Evolutionary conservation across 92 coral and sea anemone genomes (phyloP), one percentile per base, ranked within the genome.

Genomic region (Paragorgia papillata): DNA sequence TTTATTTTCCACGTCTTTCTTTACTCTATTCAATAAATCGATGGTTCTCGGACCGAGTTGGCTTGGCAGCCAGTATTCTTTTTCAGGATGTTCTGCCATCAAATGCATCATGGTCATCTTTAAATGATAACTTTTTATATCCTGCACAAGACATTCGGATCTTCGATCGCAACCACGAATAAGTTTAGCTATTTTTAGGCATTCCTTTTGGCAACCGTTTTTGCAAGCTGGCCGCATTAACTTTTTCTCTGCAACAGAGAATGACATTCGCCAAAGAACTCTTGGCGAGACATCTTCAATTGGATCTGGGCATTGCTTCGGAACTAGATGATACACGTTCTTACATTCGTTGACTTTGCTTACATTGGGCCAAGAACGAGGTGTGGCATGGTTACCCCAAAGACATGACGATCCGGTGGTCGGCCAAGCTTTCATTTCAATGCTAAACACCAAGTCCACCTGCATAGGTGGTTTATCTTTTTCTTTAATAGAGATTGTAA

Each of bases 231-330:
- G 55, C 21, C 24, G 18, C 10, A 79, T 62, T 25, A 79, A 71
- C 7, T 54, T 18, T 28, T 51, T 55, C 68, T 79, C 84, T 12
- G 84, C 84, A 18, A 65, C 37, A 46, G 84, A 79, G 58, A 79
- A 79, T 2, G 84, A 79, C 9, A 67, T 18, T 50, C 84, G 75
- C 84, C 84, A 79, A 46, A 56, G 67, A 46, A 46, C 15, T 4
- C 35, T 18, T 0, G 59, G 55, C 21, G 68, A 28, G 6, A 10
- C n/a, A 0, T 7, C n/a, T 2, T 30, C 33, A 6, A 32, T 59
- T 15, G 53, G 53, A 15, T 6, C 53, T 7, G 53, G 53, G 15
- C 53, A 46, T 46, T 15, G 53, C 59, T 79, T 79, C 3, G 84
- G 66, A 0, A 79, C 77, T 30, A 79, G 62, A 55, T 79, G 84